Base-by-base conservation (phyloP, 2,888 invertebrate species). In the Unio delphinus region DNA sequence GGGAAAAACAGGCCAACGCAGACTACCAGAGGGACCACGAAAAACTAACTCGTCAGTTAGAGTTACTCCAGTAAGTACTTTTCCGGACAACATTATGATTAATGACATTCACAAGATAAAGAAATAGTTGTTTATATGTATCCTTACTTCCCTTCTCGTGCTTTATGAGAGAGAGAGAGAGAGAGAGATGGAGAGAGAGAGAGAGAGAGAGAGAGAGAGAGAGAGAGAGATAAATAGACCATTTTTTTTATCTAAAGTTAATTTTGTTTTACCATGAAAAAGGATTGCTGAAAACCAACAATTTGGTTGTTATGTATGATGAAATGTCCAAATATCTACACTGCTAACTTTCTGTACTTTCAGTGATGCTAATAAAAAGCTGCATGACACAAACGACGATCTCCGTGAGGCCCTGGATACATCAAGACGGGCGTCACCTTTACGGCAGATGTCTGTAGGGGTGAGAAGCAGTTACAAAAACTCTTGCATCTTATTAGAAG, bases 371-470 rank as follows among this genome's bases (percentile, higher is more conserved):
- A 93, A 93, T 84, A 91, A 91, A 73, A 90, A 91, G 60, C 89
- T 93, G 8, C 92, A 92, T 77, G 93, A 93, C 79, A 92, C 92
- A 2, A 93, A 92, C 81, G 92, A 93, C 78, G 91, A 91, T 71
- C 87, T 92, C n/a, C 84, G 92, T 58, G 89, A 89, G 55, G 89
- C 90, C 3, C 81, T 92, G 61, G 91, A 92, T 54, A 74, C 75
- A 1, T 62, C 73, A n/a, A 71, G 80, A 20, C 68, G 80, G n/a
- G 55, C 76, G 11, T 73, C 79, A 8, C 80, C 81, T n/a, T 83
- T 85, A 64, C 73, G 83, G 56, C 78, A 79, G 61, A 72, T 75
- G n/a, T 83, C 85, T 18, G 58, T 76, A 17, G 74, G 77, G 64
- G 83, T 85, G 78, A 78, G 79, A 76, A 23, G 4, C 34, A 30